These are phyloP conservation scores for Hippopotamus amphibius DNA, from an alignment of 2,113 vertebrate genomes.

Conservation along the genomic window DNA sequence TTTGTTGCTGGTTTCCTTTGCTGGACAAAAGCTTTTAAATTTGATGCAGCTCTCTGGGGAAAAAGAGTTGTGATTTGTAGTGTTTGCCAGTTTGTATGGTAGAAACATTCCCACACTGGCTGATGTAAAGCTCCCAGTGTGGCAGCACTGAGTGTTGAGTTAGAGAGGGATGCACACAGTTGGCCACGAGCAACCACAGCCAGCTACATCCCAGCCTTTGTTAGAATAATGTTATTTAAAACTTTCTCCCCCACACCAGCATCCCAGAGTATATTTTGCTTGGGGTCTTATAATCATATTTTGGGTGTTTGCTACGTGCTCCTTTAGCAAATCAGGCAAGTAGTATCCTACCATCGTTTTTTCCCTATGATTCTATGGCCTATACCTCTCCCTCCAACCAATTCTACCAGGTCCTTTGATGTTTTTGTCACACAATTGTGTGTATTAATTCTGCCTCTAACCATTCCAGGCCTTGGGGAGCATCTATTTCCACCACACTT, in stretches of 20 bases:
- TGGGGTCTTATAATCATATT: neutral
- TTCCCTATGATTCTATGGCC: too few species aligned
- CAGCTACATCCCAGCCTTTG: neutral
- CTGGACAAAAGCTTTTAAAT: too few species aligned
- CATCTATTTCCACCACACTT: neutral
- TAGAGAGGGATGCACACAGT: neutral
- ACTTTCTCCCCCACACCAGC: neutral
- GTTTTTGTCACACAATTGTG: neutral
- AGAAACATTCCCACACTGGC: neutral
- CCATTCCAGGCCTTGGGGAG: too few species aligned
- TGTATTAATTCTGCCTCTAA: neutral
- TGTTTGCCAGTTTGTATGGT: neutral
- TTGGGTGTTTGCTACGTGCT: neutral
- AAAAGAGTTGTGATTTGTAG: neutral
- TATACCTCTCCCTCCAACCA: neutral
- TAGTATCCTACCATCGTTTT: neutral
- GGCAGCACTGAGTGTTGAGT: neutral
- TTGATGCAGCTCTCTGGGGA: neutral
- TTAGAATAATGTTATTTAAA: neutral
- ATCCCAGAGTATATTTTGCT: neutral
- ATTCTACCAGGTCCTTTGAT: too few species aligned
- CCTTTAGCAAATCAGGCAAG: too few species aligned
- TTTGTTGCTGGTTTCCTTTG: too few species aligned
- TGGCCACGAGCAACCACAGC: neutral
- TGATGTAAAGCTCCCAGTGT: neutral